Percentiles rank a stretch among this genome's conserved stretches.
Evolutionary conservation across 2,888 invertebrate genomes (phyloP).

Genomic region (Myopa testacea): DNA sequence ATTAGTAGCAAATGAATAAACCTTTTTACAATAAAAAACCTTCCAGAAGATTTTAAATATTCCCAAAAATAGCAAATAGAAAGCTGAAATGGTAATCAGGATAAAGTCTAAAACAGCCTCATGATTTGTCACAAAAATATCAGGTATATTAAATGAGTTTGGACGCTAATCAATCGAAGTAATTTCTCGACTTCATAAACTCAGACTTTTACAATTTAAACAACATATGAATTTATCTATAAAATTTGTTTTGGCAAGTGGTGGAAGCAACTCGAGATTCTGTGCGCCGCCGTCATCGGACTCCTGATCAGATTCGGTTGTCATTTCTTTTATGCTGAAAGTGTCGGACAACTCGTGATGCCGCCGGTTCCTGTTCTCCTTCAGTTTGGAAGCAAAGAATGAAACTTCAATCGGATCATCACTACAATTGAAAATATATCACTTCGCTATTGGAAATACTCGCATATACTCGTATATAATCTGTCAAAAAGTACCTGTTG

Average conservation of each 20-base stretch:
- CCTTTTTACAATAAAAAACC: too few species aligned
- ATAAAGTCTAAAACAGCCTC: too few species aligned
- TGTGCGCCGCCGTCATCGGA: constrained; percentile 66
- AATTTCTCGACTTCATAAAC: constrained; percentile 50
- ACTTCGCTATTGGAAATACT: background rate
- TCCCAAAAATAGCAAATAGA: too few species aligned
- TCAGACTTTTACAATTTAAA: constrained; percentile 57
- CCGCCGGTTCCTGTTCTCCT: constrained; percentile 57
- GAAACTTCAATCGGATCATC: constrained; percentile 67
- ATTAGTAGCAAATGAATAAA: too few species aligned
- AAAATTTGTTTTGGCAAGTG: constrained; percentile 60
- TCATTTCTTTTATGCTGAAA: constrained; percentile 69
- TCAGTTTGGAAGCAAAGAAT: constrained; percentile 64
- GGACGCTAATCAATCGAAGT: too few species aligned
- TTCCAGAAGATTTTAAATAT: too few species aligned
- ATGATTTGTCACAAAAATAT: too few species aligned
- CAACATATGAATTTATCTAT: constrained; percentile 58
- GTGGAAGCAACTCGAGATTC: constrained; percentile 66
- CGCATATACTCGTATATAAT: background rate
- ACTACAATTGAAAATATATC: constrained; percentile 40
- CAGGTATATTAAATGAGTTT: too few species aligned
- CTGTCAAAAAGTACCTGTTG: constrained; percentile 49
- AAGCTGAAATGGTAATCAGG: too few species aligned
- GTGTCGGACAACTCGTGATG: constrained; percentile 66
- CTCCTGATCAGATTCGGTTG: constrained; percentile 66